phyloP scores from a whole-genome alignment of 2,888 invertebrate genomes.

The Stomorhina lunata region DNA sequence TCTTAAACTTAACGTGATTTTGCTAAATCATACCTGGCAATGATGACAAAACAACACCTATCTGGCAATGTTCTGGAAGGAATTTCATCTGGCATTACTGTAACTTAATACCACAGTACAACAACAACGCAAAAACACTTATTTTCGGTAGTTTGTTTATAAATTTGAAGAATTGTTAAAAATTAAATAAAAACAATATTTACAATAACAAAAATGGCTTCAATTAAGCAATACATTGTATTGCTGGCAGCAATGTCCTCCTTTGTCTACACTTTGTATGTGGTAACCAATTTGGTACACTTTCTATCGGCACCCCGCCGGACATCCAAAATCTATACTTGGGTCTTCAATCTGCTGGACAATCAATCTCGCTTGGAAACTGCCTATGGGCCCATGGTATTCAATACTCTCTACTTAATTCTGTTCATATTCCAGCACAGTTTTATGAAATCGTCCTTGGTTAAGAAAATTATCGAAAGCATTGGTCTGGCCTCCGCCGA shows the following conservation, averaged over 20 bases:
- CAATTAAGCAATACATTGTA: slow-evolving; percentile 72
- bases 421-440: slow-evolving; percentile 83
- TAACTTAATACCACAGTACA: not conserved
- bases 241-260: slow-evolving; percentile 78
- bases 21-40: too few species aligned
- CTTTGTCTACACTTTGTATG: slow-evolving; percentile 81
- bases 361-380: slow-evolving; percentile 76
- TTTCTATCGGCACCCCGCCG: slow-evolving; percentile 81
- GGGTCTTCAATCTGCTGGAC: slow-evolving; percentile 78
- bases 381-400: slow-evolving; percentile 78
- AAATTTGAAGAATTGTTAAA: not conserved
- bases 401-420: slow-evolving; percentile 80
- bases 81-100: not conserved
- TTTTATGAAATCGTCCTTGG: slow-evolving; percentile 80
- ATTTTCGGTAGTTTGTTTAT: slow-evolving; percentile 10
- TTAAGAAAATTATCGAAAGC: slow-evolving; percentile 80
- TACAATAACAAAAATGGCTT: slow-evolving; percentile 70
- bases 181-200: not conserved
- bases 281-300: slow-evolving; percentile 81
- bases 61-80: too few species aligned
- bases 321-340: slow-evolving; percentile 73
- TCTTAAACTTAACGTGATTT: too few species aligned
- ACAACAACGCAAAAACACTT: too few species aligned
- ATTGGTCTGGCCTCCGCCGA: slow-evolving; percentile 79
- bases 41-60: too few species aligned